Evolutionary conservation across 2,113 vertebrate species (phyloP).

Genomic region (Phaetusa simplex): DNA sequence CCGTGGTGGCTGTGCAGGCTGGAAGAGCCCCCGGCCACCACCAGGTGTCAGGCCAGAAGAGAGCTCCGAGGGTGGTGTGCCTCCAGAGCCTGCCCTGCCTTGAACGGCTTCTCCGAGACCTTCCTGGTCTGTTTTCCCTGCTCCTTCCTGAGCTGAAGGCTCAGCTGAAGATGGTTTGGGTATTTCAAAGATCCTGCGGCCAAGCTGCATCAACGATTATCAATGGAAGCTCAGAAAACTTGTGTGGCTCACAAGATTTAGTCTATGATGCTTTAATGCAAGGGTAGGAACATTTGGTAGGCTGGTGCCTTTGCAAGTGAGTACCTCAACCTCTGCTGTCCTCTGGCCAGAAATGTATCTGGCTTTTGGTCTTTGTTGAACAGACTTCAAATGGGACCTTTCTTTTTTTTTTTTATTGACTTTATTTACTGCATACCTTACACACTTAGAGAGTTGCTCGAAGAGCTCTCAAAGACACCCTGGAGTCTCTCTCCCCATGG

Average conservation of each 20-base stretch:
- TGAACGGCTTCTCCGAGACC: rapidly evolving
- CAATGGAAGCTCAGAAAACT: neutral
- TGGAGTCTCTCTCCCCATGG: neutral
- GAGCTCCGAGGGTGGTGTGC: rapidly evolving
- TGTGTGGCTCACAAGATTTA: neutral
- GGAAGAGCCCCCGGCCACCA: neutral
- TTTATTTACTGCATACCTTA: neutral
- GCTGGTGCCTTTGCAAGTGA: neutral
- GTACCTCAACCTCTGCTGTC: neutral
- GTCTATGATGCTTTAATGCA: neutral
- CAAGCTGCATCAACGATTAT: neutral
- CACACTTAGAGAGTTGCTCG: neutral
- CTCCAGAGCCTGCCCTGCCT: rapidly evolving
- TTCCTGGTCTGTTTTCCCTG: rapidly evolving
- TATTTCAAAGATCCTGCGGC: neutral
- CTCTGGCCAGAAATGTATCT: neutral
- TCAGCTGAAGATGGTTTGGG: neutral
- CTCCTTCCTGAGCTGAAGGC: neutral
- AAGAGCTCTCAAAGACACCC: neutral
- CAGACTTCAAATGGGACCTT: neutral
- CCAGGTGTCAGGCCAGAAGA: neutral
- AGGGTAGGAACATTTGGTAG: neutral
- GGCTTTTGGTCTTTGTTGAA: neutral
- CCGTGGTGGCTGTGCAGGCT: rapidly evolving
- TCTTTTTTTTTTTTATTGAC: neutral